These are phyloP conservation scores for Zelleria hepariella DNA, from an alignment of 2,888 invertebrate genomes.

Conservation along the genomic window DNA sequence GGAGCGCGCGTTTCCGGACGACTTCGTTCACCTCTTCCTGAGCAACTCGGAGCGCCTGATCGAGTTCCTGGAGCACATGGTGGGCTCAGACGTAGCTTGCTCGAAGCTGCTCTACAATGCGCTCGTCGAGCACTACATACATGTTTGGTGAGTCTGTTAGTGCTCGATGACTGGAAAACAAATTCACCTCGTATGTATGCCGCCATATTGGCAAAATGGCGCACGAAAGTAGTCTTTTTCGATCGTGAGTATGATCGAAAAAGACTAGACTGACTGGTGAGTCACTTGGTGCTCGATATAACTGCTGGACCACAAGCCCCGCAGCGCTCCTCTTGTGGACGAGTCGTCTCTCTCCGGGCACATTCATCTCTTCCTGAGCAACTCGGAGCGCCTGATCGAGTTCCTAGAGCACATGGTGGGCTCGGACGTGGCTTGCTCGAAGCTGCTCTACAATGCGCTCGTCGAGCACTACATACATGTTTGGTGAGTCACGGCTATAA, in stretches of 20 bases:
- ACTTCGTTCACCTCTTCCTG: constrained; percentile 83
- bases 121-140: constrained; percentile 73
- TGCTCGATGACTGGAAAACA: neutral
- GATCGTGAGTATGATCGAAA: too few species aligned
- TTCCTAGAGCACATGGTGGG: constrained; percentile 85
- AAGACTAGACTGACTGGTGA: too few species aligned
- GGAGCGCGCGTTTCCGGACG: constrained; percentile 75
- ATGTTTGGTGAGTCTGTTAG: constrained; percentile 13
- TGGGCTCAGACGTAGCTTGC: constrained; percentile 68
- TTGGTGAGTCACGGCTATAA: constrained; percentile 13
- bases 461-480: constrained; percentile 67
- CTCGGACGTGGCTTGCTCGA: constrained; percentile 71
- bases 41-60: constrained; percentile 82
- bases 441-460: constrained; percentile 84
- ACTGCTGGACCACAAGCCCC: constrained; percentile 77
- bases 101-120: constrained; percentile 84
- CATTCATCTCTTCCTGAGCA: constrained; percentile 78
- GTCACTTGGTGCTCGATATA: too few species aligned
- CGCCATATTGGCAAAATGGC: too few species aligned
- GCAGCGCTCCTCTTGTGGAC: constrained; percentile 66
- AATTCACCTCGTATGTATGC: too few species aligned
- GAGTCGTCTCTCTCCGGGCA: constrained; percentile 51
- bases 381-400: constrained; percentile 81
- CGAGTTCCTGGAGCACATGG: constrained; percentile 87
- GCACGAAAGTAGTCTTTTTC: too few species aligned